These are phyloP conservation scores for Alosa alosa DNA, from an alignment of 2,113 vertebrate species.

Conservation along the genomic window DNA sequence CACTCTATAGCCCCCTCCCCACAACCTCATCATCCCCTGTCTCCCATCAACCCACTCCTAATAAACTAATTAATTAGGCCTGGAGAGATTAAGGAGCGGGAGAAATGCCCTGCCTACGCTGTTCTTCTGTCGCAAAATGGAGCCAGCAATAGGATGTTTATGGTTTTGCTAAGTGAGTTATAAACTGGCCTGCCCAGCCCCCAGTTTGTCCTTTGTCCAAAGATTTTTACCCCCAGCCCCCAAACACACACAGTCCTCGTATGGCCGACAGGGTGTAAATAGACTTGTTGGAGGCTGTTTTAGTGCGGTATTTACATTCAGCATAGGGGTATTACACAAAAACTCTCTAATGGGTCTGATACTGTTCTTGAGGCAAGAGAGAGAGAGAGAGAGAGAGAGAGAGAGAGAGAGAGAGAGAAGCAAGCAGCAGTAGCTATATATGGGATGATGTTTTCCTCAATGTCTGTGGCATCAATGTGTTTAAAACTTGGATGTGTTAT, in stretches of 20 bases:
- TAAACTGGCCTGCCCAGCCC: constrained; percentile 20
- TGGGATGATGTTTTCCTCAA: too few relatives aligned
- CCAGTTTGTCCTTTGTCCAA: constrained; percentile 38
- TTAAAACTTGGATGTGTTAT: too few relatives aligned
- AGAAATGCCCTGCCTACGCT: constrained; percentile 27
- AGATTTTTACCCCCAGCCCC: constrained; percentile 22
- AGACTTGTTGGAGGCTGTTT: constrained; percentile 38
- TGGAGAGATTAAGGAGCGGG: constrained; percentile 45
- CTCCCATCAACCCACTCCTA: constrained; percentile 32
- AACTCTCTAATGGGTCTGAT: constrained; percentile 4
- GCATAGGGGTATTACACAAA: neutral
- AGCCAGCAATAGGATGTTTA: constrained; percentile 45
- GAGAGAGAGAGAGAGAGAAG: too few relatives aligned
- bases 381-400: too few relatives aligned
- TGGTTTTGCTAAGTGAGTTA: constrained; percentile 41
- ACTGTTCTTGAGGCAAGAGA: neutral
- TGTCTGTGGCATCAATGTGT: too few relatives aligned
- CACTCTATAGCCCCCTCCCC: constrained; percentile 28
- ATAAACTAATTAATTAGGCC: constrained; percentile 72
- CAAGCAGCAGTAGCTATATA: too few relatives aligned
- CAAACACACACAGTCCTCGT: neutral
- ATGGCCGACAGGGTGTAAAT: constrained; percentile 37
- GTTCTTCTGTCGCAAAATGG: constrained; percentile 21
- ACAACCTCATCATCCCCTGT: neutral
- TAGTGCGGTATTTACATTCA: neutral